A percentile compares a stretch with the other conserved stretches of the same genome.
Conservation (phyloP, 2,888 invertebrate genomes). For the Synanthedon myopaeformis region DNA sequence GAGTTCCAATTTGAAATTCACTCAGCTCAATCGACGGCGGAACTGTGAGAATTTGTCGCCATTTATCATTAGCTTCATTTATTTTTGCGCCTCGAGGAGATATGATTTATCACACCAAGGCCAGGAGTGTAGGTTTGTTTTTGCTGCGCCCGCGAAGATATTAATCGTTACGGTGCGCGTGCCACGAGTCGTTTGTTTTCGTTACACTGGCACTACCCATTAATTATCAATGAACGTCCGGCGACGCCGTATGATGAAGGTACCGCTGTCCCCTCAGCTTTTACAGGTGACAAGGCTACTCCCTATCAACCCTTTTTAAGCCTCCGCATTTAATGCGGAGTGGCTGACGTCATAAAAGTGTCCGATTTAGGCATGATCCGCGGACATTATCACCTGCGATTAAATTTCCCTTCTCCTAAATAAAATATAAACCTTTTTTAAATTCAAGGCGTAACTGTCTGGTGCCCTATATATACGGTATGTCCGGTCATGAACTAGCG, state of each 20-base stretch:
- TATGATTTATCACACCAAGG: conserved; percentile 66
- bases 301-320: conserved; percentile 69
- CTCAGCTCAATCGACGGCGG: conserved; percentile 46
- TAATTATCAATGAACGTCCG: conserved; percentile 70
- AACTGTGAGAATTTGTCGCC: conserved; percentile 47
- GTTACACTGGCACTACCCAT: conserved; percentile 64
- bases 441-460: background rate
- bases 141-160: conserved; percentile 61
- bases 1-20: conserved; percentile 47
- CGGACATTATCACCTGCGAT: conserved; percentile 55
- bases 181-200: conserved; percentile 66
- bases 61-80: conserved; percentile 69
- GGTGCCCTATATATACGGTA: background rate
- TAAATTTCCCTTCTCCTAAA: conserved; percentile 38
- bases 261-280: conserved; percentile 55
- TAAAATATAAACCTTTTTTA: conserved; percentile 23
- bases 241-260: conserved; percentile 57
- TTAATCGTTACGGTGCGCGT: conserved; percentile 68
- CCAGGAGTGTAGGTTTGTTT: conserved; percentile 63
- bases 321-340: conserved; percentile 63
- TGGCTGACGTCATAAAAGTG: conserved; percentile 67
- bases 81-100: conserved; percentile 65
- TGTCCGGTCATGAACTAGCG: no score
- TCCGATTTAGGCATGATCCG: conserved; percentile 62
- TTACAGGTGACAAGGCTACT: conserved; percentile 62